Percentiles rank a stretch among this genome's conserved stretches.
These are phyloP conservation scores for Macrostomum lignano DNA, from an alignment of 1,140 invertebrate genomes.

Conservation along the genomic window DNA sequence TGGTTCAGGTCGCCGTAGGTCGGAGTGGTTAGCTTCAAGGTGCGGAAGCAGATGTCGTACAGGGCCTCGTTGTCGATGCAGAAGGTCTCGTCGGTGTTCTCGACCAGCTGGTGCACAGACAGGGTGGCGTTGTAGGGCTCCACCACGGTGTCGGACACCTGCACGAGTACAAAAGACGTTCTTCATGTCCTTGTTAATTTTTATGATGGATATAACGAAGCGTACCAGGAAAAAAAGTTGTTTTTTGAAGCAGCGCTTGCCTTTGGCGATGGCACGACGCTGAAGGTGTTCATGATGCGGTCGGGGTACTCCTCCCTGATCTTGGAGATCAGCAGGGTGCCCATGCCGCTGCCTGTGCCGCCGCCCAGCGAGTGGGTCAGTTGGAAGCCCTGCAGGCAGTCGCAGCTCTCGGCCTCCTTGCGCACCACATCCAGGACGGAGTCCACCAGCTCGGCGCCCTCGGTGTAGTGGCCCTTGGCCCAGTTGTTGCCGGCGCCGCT, in stretches of 20 bases:
- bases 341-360: background rate
- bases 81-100: slow-evolving; percentile 25
- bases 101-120: slow-evolving; percentile 23
- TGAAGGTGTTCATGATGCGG: slow-evolving; percentile 29
- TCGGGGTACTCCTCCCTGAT: slow-evolving; percentile 13
- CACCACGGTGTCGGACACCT: slow-evolving; percentile 24
- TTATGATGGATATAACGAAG: too few species aligned
- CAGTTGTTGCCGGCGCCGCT: slow-evolving; percentile 3
- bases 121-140: slow-evolving; percentile 29
- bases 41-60: slow-evolving; percentile 37
- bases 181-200: too few species aligned
- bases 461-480: slow-evolving; percentile 5
- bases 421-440: slow-evolving; percentile 16
- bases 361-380: slow-evolving; percentile 7
- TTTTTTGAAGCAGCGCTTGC: slow-evolving; percentile 10
- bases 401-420: slow-evolving; percentile 40
- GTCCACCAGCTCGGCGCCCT: slow-evolving; percentile 12
- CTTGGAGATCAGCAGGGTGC: background rate
- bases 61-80: slow-evolving; percentile 22
- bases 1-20: slow-evolving; percentile 36
- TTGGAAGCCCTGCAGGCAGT: slow-evolving; percentile 3
- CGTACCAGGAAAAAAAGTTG: slow-evolving; percentile 1
- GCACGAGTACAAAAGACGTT: too few species aligned
- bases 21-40: slow-evolving; percentile 31
- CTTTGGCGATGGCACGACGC: slow-evolving; percentile 27